phyloP scores from a whole-genome alignment of 2,888 invertebrate species.

The Pasiphila rectangulata region DNA sequence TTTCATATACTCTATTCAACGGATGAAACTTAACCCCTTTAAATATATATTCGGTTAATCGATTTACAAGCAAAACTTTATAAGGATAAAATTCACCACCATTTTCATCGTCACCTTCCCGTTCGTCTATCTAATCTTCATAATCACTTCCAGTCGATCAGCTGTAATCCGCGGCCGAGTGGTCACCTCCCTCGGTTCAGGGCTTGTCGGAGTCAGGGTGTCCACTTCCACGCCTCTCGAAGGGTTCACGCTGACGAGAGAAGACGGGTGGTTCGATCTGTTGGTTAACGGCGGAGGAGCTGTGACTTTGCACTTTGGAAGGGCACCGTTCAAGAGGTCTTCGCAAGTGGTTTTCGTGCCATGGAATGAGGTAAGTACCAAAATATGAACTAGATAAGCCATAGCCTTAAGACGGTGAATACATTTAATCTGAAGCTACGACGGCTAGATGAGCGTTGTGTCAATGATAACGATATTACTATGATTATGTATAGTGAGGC shows the following conservation, averaged over 20 bases:
- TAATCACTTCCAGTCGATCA: slow-evolving; percentile 86
- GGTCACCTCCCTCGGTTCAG: slow-evolving; percentile 93
- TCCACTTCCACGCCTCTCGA: slow-evolving; percentile 96
- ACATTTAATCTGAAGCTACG: too few relatives aligned
- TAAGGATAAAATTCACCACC: too few relatives aligned
- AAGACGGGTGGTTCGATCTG: slow-evolving; percentile 98
- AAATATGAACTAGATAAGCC: not conserved
- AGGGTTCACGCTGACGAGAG: slow-evolving; percentile 96
- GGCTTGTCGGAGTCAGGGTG: slow-evolving; percentile 97
- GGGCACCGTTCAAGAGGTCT: slow-evolving; percentile 93
- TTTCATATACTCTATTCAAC: not conserved
- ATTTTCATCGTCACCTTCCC: slow-evolving; percentile 8
- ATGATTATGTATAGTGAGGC: too few relatives aligned
- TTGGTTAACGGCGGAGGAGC: slow-evolving; percentile 99
- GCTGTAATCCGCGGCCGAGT: slow-evolving; percentile 98
- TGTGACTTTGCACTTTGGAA: slow-evolving; percentile 95
- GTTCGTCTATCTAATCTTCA: slow-evolving; percentile 5
- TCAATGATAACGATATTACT: too few relatives aligned
- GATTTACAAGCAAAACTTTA: too few relatives aligned
- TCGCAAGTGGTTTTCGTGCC: slow-evolving; percentile 95
- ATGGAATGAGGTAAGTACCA: slow-evolving; percentile 91
- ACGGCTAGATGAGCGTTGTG: too few relatives aligned
- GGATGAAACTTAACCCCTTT: too few relatives aligned
- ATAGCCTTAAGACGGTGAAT: too few relatives aligned
- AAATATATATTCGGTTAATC: too few relatives aligned